phyloP scores from a whole-genome alignment of 2,888 invertebrate species.

The Tipula lateralis region DNA sequence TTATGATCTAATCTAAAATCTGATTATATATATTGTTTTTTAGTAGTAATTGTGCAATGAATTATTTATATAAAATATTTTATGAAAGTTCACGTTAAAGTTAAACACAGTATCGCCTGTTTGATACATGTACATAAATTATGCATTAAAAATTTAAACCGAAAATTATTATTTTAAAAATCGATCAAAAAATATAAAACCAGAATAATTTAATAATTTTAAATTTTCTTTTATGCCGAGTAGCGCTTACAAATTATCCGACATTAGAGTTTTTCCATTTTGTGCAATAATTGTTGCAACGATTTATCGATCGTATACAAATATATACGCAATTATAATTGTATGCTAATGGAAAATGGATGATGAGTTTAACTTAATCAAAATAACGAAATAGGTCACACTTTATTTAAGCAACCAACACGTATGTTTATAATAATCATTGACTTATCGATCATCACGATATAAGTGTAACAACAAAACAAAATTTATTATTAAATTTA shows the following conservation, averaged over 20 bases:
- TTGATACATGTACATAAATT: not conserved
- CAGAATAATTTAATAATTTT: not conserved
- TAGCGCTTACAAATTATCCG: slow-evolving; percentile 1
- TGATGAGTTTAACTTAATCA: not conserved
- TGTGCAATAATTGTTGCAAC: not conserved
- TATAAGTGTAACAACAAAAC: not conserved
- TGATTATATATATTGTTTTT: not conserved
- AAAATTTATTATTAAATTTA: too few species aligned
- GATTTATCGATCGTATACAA: not conserved
- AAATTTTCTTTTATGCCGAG: not conserved
- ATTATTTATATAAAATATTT: not conserved
- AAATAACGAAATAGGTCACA: not conserved
- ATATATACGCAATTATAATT: too few species aligned
- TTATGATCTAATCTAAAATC: slow-evolving; percentile 14
- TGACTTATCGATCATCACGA: not conserved
- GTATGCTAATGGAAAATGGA: not conserved
- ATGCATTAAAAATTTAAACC: not conserved
- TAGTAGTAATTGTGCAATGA: not conserved
- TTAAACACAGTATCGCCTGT: not conserved
- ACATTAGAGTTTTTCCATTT: slow-evolving; percentile 19
- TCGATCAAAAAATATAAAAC: not conserved
- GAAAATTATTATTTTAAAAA: not conserved
- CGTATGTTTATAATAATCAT: not conserved
- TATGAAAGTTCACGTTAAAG: not conserved
- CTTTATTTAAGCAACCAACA: not conserved